Percentiles rank a stretch among this genome's conserved stretches.
Evolutionary conservation across 30 jellyfish, hydroid and myxozoan genomes (phyloP).

Genomic region (Phacellophora camtschatica): DNA sequence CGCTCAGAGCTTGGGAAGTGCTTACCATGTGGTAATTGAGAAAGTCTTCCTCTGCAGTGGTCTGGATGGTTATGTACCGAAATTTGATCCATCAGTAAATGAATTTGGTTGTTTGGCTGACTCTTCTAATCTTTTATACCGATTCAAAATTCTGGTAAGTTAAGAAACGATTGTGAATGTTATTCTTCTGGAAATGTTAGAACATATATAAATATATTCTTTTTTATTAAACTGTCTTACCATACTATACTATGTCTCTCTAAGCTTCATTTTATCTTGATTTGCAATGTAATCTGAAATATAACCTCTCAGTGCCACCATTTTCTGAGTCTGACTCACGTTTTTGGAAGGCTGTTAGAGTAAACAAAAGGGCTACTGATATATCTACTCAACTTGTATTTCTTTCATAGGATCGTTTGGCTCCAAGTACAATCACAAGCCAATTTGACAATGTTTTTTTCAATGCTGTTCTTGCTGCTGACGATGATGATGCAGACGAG

Average conservation of each 20-base stretch:
- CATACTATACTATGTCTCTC: no score
- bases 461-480: slow-evolving; percentile 81
- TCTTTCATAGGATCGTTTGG: slow-evolving; percentile 74
- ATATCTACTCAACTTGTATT: neutral
- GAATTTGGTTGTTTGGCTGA: slow-evolving; percentile 97
- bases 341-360: no score
- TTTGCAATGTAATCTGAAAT: no score
- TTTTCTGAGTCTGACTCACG: no score
- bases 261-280: no score
- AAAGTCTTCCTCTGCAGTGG: slow-evolving; percentile 95
- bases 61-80: slow-evolving; percentile 93
- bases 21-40: slow-evolving; percentile 83
- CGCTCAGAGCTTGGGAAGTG: slow-evolving; percentile 81
- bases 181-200: no score
- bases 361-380: no score
- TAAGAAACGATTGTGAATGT: no score
- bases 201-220: no score
- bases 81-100: slow-evolving; percentile 82
- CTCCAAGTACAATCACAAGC: slow-evolving; percentile 66
- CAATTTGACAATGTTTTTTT: slow-evolving; percentile 63
- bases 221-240: no score
- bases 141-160: slow-evolving; percentile 90
- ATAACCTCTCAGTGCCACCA: no score
- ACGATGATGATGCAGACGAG: slow-evolving; percentile 36
- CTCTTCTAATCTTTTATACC: slow-evolving; percentile 68